Conservation (phyloP, 2,113 vertebrate genomes). For the Panthera uncia region DNA sequence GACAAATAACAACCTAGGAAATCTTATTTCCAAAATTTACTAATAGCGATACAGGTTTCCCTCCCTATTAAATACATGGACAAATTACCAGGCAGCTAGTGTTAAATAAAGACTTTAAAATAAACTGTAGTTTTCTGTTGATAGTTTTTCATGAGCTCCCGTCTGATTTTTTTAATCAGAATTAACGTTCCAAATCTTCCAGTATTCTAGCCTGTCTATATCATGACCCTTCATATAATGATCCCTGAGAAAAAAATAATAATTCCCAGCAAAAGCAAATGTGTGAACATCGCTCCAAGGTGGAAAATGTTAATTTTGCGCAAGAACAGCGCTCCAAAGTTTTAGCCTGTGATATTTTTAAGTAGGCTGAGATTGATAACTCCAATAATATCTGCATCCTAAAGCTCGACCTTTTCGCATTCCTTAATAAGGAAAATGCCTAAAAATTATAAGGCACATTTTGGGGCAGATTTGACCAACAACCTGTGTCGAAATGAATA, state of each 20-base stretch:
- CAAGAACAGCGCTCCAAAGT: background rate
- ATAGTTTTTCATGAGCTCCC: background rate
- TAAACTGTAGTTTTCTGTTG: background rate
- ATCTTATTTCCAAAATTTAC: background rate
- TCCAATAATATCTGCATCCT: conserved; percentile 59
- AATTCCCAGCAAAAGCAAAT: conserved; percentile 20
- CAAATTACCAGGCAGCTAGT: background rate
- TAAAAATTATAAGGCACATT: conserved; percentile 57
- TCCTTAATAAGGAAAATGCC: conserved; percentile 67
- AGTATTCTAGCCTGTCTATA: background rate
- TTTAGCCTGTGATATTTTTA: conserved; percentile 68
- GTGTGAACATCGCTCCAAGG: background rate
- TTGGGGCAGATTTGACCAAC: conserved; percentile 40
- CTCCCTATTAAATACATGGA: background rate
- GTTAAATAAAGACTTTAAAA: conserved; percentile 18
- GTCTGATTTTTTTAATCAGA: background rate
- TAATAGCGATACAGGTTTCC: background rate
- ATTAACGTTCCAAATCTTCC: background rate
- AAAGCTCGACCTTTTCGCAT: conserved; percentile 59
- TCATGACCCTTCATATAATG: background rate
- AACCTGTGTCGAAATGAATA: conserved; percentile 46
- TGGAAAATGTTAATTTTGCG: conserved; percentile 21
- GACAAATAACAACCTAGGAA: background rate
- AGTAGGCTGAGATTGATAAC: conserved; percentile 63
- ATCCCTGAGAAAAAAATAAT: conserved; percentile 1